Evolutionary conservation across 1,140 invertebrate species (phyloP).

Genomic region (Parapsyche elsis): DNA sequence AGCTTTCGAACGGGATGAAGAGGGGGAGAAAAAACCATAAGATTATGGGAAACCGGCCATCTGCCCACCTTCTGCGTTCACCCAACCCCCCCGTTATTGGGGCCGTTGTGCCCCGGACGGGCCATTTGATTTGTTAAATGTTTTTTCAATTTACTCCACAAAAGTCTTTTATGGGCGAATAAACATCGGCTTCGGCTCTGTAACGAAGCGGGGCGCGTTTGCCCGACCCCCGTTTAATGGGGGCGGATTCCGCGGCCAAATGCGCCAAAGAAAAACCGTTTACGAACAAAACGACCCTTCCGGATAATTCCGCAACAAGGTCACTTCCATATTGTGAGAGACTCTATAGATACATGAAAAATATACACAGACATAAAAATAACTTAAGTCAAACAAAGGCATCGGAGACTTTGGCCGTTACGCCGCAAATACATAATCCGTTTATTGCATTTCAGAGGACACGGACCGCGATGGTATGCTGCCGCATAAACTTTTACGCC

Average conservation of each 20-base stretch:
- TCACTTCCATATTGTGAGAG: not conserved
- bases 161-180: conserved; percentile 43
- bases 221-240: not conserved
- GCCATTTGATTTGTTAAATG: conserved; percentile 40
- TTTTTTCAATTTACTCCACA: conserved; percentile 38
- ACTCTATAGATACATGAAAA: not conserved
- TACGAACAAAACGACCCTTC: conserved; percentile 23
- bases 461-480: no score
- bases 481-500: no score
- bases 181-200: conserved; percentile 14
- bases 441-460: no score
- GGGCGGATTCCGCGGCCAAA: conserved; percentile 6
- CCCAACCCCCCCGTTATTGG: no score
- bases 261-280: conserved; percentile 11
- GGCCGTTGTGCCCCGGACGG: not conserved
- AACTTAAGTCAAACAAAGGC: not conserved
- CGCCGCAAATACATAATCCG: not conserved
- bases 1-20: not conserved
- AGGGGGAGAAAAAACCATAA: not conserved
- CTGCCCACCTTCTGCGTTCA: not conserved
- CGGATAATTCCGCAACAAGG: conserved; percentile 13
- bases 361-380: not conserved
- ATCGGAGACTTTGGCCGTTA: not conserved
- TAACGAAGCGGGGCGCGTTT: not conserved
- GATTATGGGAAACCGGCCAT: conserved; percentile 9